Base-by-base conservation (phyloP, 2,888 invertebrate genomes). In the Rhaphigaster nebulosa region DNA sequence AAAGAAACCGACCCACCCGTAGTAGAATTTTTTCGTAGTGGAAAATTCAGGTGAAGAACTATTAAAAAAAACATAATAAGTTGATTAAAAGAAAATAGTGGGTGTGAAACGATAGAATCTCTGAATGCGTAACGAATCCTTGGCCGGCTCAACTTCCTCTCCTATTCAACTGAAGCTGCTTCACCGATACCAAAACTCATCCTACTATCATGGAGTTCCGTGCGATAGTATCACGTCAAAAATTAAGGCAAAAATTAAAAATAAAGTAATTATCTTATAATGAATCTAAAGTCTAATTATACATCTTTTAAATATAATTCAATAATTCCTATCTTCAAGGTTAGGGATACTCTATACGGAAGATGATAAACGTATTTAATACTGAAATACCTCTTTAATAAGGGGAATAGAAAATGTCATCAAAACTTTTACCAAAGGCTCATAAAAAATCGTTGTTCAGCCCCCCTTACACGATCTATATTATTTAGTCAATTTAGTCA, bases 101-200 rank as follows among this genome's bases (percentile, higher is more conserved):
- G 84, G n/a, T 84, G 84, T 45, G 84, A 84, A 84, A 84, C 45
- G 45, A 50, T 84, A 80, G 41, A 45, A 80, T 50, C n/a, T 45
- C 84, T 50, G 84, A 45, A n/a, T 84, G 45, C 84, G 84, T 84
- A 84, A 45, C 84, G 84, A 84, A 84, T 84, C 84, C 41, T n/a
- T n/a, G 10, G n/a, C 34, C 45, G 10, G 45, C 26, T 50, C 45
- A 15, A 84, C 84, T 84, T 84, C 84, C 84, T 84, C 84, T 45
- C n/a, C 45, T 84, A 50, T 84, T 84, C 84, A 84, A 38, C 70
- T 34, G 34, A 6, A 34, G 18, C 38, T 76, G 23, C 34, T 20
- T 76, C 34, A 76, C 34, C 6, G 38, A 23, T 23, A 34, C 1
- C 70, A 23, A 38, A 76, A 38, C 34, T 76, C 70, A 76, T 76